Conservation (phyloP, 2,113 vertebrate species). For the Pterophyllum scalare region DNA sequence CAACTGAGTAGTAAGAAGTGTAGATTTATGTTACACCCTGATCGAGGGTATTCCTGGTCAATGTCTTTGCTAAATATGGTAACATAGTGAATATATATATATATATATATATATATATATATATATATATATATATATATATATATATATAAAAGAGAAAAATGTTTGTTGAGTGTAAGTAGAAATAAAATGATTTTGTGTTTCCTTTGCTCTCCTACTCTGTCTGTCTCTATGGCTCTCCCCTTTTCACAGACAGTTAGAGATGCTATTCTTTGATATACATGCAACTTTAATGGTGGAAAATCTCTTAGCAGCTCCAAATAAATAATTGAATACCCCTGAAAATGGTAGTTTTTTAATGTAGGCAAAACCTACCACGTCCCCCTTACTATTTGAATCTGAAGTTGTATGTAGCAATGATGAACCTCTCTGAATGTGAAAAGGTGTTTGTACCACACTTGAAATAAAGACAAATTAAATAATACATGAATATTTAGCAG, state of each 20-base stretch:
- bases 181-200: conserved; percentile 33
- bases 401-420: conserved; percentile 12
- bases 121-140: neutral
- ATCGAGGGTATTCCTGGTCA: conserved; percentile 50
- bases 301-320: conserved; percentile 60
- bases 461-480: conserved; percentile 5
- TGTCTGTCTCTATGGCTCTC: neutral
- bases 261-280: conserved; percentile 70
- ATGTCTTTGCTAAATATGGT: conserved; percentile 48
- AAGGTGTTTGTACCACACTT: neutral
- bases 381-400: conserved; percentile 18
- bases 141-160: conserved; percentile 7
- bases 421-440: neutral
- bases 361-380: conserved; percentile 15
- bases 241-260: conserved; percentile 25
- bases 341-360: conserved; percentile 47
- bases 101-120: no score
- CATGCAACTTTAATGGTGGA: conserved; percentile 73
- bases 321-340: conserved; percentile 72
- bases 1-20: conserved; percentile 38
- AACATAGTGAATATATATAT: conserved; percentile 18
- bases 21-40: conserved; percentile 45
- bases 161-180: conserved; percentile 3
- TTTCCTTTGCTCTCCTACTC: neutral
- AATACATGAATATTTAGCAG: conserved; percentile 21